phyloP scores from a whole-genome alignment of 2,888 invertebrate genomes.

The Mystacides longicornis region DNA sequence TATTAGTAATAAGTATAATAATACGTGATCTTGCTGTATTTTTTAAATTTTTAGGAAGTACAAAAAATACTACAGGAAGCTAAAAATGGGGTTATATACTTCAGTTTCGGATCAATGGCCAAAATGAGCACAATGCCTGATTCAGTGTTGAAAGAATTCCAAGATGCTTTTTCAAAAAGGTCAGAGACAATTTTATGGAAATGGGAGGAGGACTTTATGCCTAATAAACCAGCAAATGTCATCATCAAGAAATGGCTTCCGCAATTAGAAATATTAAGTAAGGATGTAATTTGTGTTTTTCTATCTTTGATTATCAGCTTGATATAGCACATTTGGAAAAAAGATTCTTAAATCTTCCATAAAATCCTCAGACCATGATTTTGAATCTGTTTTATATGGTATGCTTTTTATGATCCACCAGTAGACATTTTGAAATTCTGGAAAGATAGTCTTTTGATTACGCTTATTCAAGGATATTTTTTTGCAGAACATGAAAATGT shows the following conservation, averaged over 20 bases:
- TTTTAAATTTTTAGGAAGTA: conserved; percentile 47
- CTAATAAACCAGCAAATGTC: conserved; percentile 42
- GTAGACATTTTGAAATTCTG: too few species aligned
- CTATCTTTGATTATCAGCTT: too few species aligned
- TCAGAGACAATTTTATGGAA: conserved; percentile 66
- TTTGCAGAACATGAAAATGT: conserved; percentile 59
- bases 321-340: too few species aligned
- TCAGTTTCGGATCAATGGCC: conserved; percentile 44
- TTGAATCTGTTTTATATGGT: too few species aligned
- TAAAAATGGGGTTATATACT: conserved; percentile 59
- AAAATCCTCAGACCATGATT: too few species aligned
- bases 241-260: conserved; percentile 57
- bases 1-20: neutral
- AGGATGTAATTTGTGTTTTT: too few species aligned
- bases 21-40: neutral
- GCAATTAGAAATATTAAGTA: conserved; percentile 72
- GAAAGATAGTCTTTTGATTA: too few species aligned
- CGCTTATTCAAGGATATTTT: too few species aligned
- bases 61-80: conserved; percentile 61
- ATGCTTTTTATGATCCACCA: too few species aligned
- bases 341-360: too few species aligned
- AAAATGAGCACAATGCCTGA: conserved; percentile 51
- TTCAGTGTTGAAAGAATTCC: conserved; percentile 51
- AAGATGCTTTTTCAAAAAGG: conserved; percentile 55
- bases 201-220: conserved; percentile 58